Conservation (phyloP, 1,140 invertebrate genomes). For the Sarcophaga bullata region DNA sequence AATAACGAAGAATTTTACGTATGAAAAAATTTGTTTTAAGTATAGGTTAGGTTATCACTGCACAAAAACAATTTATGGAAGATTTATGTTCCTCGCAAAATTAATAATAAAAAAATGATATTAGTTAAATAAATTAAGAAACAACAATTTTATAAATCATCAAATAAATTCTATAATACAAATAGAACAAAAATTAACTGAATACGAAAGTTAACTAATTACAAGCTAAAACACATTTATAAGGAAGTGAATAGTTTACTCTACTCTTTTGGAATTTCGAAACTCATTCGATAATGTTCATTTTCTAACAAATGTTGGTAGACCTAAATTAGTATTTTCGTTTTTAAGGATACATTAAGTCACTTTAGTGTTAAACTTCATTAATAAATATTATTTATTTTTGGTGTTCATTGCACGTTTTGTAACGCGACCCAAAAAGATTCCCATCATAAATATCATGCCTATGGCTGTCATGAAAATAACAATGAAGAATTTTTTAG, state of each 20-base stretch:
- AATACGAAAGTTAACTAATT: too few relatives aligned
- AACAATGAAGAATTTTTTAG: slow-evolving; percentile 81
- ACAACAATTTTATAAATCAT: too few relatives aligned
- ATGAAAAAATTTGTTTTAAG: too few relatives aligned
- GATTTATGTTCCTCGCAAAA: too few relatives aligned
- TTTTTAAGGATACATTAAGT: slow-evolving; percentile 24
- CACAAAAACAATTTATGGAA: too few relatives aligned
- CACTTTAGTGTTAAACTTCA: slow-evolving; percentile 20
- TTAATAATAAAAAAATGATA: too few relatives aligned
- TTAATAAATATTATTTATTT: slow-evolving; percentile 63
- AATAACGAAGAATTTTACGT: too few relatives aligned
- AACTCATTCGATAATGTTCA: background rate
- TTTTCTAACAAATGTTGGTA: background rate
- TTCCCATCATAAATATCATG: slow-evolving; percentile 81
- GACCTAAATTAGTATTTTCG: background rate
- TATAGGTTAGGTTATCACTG: too few relatives aligned
- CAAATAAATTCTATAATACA: too few relatives aligned
- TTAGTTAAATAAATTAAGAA: too few relatives aligned
- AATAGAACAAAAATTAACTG: too few relatives aligned
- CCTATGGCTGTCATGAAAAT: slow-evolving; percentile 77
- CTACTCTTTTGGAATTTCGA: background rate
- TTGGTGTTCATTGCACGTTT: slow-evolving; percentile 77
- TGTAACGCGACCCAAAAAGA: slow-evolving; percentile 84
- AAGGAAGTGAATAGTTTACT: background rate
- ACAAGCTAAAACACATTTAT: too few relatives aligned